These are phyloP conservation scores for Salpingus planirostris DNA, from an alignment of 2,888 invertebrate species.

Conservation along the genomic window DNA sequence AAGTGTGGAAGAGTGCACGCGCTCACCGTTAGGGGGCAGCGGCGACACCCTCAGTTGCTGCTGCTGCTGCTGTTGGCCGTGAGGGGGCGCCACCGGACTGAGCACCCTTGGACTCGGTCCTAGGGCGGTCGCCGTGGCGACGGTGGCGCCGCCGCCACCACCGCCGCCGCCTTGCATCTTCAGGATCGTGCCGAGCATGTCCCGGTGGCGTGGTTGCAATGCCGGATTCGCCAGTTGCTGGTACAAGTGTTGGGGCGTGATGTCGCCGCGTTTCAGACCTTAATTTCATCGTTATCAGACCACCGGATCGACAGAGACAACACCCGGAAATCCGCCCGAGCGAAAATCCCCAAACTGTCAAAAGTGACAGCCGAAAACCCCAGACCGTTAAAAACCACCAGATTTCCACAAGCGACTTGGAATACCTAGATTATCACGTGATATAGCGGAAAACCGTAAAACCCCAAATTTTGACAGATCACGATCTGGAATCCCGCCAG, in stretches of 20 bases:
- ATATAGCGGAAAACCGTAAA: too few relatives aligned
- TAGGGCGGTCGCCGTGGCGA: conserved; percentile 30
- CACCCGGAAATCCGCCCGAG: too few relatives aligned
- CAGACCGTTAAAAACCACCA: too few relatives aligned
- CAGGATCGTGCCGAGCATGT: conserved; percentile 59
- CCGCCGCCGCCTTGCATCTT: conserved; percentile 40
- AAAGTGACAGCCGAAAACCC: too few relatives aligned
- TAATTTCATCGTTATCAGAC: too few relatives aligned
- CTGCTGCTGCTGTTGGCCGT: conserved; percentile 40
- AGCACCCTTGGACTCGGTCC: conserved; percentile 28
- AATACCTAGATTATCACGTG: too few relatives aligned
- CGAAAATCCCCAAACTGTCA: too few relatives aligned
- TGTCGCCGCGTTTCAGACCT: conserved; percentile 70
- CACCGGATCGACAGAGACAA: too few relatives aligned
- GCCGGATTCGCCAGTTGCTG: conserved; percentile 69
- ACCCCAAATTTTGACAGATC: too few relatives aligned
- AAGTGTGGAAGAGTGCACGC: too few relatives aligned
- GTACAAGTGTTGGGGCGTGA: conserved; percentile 64
- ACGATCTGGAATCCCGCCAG: too few relatives aligned
- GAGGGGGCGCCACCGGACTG: conserved; percentile 37
- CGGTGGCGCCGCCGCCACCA: conserved; percentile 23
- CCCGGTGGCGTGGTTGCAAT: conserved; percentile 64
- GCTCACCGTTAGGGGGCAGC: conserved; percentile 52
- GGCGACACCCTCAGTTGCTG: conserved; percentile 54
- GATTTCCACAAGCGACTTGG: too few relatives aligned